Base-by-base conservation (phyloP, 2,888 invertebrate species). In the Hofmannophila pseudospretella region DNA sequence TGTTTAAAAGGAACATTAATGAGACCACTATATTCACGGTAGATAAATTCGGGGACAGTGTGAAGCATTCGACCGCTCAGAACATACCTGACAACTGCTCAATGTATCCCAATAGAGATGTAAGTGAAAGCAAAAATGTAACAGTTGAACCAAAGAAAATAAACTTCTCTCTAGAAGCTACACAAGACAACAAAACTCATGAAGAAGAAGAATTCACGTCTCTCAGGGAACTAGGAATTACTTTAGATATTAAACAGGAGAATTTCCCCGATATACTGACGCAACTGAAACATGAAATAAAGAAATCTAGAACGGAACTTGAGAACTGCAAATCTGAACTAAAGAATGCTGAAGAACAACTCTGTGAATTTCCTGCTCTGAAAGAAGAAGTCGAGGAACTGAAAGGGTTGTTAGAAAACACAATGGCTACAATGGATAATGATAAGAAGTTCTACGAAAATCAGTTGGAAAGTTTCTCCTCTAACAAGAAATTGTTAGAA, bases 371-470 rank as follows among this genome's bases (percentile, higher is more conserved):
- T 36, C 86, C 86, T 0, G 80, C 80, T 25, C 46, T 88, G 2
- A 85, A 88, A 51, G 81, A 81, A 42, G 82, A 82, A 38, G 82
- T 87, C 0, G 80, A 88, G 55, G 82, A 88, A 49, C 54, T 84
- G 0, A 87, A 88, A 54, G 63, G 68, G 8, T 58, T 87, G 2
- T 52, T 89, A 38, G 85, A 88, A 48, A 81, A 81, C 32, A 87
- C 85, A 0, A 79, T 88, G 63, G 80, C 80, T 1, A 82, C 88
- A 0, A 78, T 89, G 70, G 78, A 84, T 10, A 80, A 79, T 2
- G 89, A 90, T 44, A 89, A 89, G 44, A 77, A 84, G 39, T 90
- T 88, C 47, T 90, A 89, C 37, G 88, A 88, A 40, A 85, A 82
- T 36, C 89, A 90, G 43, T 57, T 89, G 12, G 89, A 90, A 26